Percentiles rank a stretch among this genome's conserved stretches.
Conservation (phyloP, 2,113 vertebrate genomes). For the Anguilla japonica region DNA sequence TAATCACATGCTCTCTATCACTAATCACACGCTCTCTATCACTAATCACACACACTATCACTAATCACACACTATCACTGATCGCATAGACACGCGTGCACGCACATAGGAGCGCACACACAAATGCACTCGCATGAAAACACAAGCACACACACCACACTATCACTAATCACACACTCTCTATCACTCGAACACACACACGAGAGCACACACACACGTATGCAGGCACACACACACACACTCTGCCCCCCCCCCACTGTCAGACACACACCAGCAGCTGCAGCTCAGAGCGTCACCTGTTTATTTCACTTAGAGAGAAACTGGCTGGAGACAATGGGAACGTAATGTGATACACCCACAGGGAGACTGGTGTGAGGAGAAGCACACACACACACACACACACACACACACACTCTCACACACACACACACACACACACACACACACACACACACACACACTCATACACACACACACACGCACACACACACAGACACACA, state of each 20-base stretch:
- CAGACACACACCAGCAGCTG: conserved; percentile 47
- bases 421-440: conserved; percentile 5
- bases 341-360: conserved; percentile 58
- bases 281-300: conserved; percentile 67
- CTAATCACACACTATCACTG: too few species aligned
- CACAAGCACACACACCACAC: background rate
- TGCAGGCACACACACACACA: background rate
- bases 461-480: background rate
- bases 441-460: background rate
- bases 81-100: too few species aligned
- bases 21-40: too few species aligned
- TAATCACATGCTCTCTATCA: too few species aligned
- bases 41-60: too few species aligned
- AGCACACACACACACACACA: conserved; percentile 12
- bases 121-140: too few species aligned
- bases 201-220: conserved; percentile 18
- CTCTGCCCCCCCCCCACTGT: background rate
- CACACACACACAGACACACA: background rate
- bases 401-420: conserved; percentile 22
- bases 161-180: too few species aligned
- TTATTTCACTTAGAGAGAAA: conserved; percentile 59
- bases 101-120: too few species aligned
- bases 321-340: conserved; percentile 63
- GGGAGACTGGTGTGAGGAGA: background rate
- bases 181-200: background rate